phyloP scores from a whole-genome alignment of 2,888 invertebrate species.

The Tuta absoluta region DNA sequence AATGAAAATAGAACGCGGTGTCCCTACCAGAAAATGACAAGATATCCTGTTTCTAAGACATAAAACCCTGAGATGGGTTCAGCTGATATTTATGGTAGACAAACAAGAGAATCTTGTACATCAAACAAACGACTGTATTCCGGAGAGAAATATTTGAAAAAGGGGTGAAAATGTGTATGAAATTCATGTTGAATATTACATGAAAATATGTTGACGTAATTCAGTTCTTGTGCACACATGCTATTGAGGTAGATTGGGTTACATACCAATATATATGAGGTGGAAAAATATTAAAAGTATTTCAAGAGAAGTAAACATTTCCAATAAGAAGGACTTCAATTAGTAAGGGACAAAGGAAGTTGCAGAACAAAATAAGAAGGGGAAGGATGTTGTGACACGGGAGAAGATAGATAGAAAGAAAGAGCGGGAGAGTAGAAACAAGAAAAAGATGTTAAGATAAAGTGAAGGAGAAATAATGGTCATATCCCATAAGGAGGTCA shows the following conservation, averaged over 20 bases:
- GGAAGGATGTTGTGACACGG: too few species aligned
- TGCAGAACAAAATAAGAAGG: too few species aligned
- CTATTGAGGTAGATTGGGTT: background rate
- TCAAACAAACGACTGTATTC: conserved; percentile 18
- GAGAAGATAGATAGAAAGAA: too few species aligned
- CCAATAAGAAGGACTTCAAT: too few species aligned
- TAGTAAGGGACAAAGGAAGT: too few species aligned
- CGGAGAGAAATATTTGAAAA: conserved; percentile 12
- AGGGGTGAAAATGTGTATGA: conserved; percentile 16
- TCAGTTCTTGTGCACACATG: background rate
- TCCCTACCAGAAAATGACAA: conserved; percentile 19
- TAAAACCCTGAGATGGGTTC: conserved; percentile 30
- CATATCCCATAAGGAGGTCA: too few species aligned
- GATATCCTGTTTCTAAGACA: conserved; percentile 28
- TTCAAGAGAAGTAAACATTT: too few species aligned
- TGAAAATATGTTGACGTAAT: conserved; percentile 5
- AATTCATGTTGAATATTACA: conserved; percentile 15
- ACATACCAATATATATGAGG: too few species aligned
- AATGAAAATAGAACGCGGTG: background rate
- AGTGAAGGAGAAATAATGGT: too few species aligned
- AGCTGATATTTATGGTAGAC: conserved; percentile 20
- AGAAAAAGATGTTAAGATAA: too few species aligned
- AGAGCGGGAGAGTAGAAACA: too few species aligned
- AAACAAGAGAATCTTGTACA: conserved; percentile 19
- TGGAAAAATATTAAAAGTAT: too few species aligned